A percentile compares a stretch with the other conserved stretches of the same genome.
phyloP scores from a whole-genome alignment of 1,140 invertebrate species.

The Calosoma granatense region DNA sequence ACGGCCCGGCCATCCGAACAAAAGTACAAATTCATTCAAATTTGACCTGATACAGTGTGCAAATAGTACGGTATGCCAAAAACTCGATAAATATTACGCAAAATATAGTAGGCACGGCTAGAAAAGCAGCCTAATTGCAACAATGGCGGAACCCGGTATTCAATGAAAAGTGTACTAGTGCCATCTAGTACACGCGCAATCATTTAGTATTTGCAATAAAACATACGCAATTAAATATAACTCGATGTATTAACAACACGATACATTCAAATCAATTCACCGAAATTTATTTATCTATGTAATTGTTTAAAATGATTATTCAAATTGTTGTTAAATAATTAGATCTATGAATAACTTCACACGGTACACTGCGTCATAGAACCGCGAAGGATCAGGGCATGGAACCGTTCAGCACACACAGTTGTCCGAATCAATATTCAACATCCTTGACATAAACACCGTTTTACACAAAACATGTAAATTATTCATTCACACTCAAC shows the following conservation, averaged over 20 bases:
- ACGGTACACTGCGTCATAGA: background rate
- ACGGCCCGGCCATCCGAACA: no score
- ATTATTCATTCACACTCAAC: background rate
- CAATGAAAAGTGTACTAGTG: slow-evolving; percentile 17
- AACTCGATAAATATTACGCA: slow-evolving; percentile 21
- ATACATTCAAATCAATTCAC: background rate
- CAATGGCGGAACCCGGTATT: slow-evolving; percentile 33
- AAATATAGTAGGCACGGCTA: slow-evolving; percentile 27
- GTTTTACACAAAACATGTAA: background rate
- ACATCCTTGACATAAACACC: background rate
- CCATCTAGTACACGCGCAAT: slow-evolving; percentile 19
- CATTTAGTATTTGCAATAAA: background rate
- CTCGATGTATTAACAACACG: background rate
- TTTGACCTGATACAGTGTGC: slow-evolving; percentile 19
- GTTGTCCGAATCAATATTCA: background rate
- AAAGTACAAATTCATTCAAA: slow-evolving; percentile 17
- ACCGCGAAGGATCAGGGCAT: background rate
- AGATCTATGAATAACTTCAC: background rate
- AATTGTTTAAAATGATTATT: no score
- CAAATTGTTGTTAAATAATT: background rate
- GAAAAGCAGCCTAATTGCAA: slow-evolving; percentile 29
- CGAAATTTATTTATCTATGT: background rate
- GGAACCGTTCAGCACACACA: background rate
- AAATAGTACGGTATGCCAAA: slow-evolving; percentile 10
- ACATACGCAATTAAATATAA: background rate